These are phyloP conservation scores for Corythucha ciliata DNA, from an alignment of 2,888 invertebrate species.

Conservation along the genomic window DNA sequence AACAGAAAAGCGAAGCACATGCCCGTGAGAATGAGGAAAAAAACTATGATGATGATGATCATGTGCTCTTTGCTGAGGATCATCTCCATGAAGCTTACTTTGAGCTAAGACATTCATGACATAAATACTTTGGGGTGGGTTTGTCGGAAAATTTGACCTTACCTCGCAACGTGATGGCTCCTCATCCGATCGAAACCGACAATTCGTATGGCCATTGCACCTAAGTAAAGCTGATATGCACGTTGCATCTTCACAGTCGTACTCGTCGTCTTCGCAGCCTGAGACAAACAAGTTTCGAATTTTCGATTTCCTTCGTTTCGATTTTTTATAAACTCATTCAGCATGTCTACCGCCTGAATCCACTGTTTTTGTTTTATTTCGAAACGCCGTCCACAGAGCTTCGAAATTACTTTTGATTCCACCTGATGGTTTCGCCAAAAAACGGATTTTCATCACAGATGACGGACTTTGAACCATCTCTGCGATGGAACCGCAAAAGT, in stretches of 20 bases:
- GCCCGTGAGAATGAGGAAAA: slow-evolving; percentile 74
- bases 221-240: slow-evolving; percentile 62
- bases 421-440: slow-evolving; percentile 54
- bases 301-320: no score
- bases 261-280: slow-evolving; percentile 53
- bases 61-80: slow-evolving; percentile 54
- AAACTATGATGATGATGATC: slow-evolving; percentile 76
- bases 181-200: slow-evolving; percentile 75
- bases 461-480: slow-evolving; percentile 60
- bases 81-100: slow-evolving; percentile 31
- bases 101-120: slow-evolving; percentile 37
- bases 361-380: slow-evolving; percentile 50
- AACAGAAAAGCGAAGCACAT: slow-evolving; percentile 83
- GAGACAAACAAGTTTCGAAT: slow-evolving; percentile 32
- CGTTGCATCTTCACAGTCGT: slow-evolving; percentile 77
- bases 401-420: slow-evolving; percentile 53
- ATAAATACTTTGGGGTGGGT: background rate
- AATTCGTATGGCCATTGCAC: slow-evolving; percentile 70
- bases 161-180: slow-evolving; percentile 49
- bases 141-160: slow-evolving; percentile 34
- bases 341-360: slow-evolving; percentile 12
- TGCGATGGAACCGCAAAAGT: slow-evolving; percentile 79
- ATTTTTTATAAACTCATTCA: no score
- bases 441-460: slow-evolving; percentile 67
- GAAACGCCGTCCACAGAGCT: slow-evolving; percentile 65